Conservation (phyloP, 2,797 vertebrate genomes). For the Cryptoblepharus egeriae region DNA sequence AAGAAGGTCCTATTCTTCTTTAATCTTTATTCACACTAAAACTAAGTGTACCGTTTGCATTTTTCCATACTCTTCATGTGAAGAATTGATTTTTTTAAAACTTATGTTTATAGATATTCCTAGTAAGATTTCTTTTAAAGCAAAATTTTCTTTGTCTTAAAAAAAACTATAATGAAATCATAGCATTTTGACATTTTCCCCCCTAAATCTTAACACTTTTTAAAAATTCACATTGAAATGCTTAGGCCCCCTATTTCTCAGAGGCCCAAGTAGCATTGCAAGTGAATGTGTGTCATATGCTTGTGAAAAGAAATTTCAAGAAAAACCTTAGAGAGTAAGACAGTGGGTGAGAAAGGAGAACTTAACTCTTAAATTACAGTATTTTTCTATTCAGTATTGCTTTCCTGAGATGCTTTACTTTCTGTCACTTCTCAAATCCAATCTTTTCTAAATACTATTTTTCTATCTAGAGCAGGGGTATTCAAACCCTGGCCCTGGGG, state of each 20-base stretch:
- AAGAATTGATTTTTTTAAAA: slow-evolving; percentile 35
- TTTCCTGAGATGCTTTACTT: no score
- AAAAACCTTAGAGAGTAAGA: not conserved
- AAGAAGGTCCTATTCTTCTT: not conserved
- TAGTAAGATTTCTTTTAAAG: slow-evolving; percentile 36
- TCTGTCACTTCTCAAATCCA: no score
- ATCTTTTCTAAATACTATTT: no score
- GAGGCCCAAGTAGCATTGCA: not conserved
- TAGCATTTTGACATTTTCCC: not conserved
- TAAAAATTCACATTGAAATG: slow-evolving; percentile 40
- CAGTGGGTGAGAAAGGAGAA: not conserved
- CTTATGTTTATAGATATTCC: slow-evolving; percentile 22
- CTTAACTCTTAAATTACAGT: no score
- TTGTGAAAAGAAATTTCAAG: not conserved
- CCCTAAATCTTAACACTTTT: slow-evolving; percentile 34
- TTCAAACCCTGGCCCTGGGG: no score
- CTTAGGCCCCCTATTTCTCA: not conserved
- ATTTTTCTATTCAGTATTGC: no score
- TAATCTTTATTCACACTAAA: not conserved
- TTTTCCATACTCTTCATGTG: slow-evolving; percentile 16
- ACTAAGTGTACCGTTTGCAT: not conserved
- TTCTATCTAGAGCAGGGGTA: no score
- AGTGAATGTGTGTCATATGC: not conserved
- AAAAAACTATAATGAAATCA: slow-evolving; percentile 15
- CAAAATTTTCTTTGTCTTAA: not conserved